These are phyloP conservation scores for Papilio machaon DNA, from an alignment of 1,140 invertebrate species.

Conservation along the genomic window DNA sequence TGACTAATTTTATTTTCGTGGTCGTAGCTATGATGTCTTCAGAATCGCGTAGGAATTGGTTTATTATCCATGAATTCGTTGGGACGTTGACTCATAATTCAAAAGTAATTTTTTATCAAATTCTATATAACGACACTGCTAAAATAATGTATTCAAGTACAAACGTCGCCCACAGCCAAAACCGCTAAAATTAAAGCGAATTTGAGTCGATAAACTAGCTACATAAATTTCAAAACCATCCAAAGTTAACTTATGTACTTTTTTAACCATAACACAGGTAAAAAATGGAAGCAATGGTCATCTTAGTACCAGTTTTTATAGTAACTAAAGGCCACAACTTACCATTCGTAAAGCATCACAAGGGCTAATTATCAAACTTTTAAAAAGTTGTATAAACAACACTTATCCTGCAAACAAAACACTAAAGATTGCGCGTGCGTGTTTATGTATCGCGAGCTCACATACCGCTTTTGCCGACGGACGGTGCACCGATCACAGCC, in stretches of 20 bases:
- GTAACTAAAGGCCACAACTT: neutral
- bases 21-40: conserved; percentile 16
- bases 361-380: neutral
- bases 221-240: neutral
- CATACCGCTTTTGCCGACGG: conserved; percentile 95
- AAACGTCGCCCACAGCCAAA: neutral
- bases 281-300: neutral
- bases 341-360: neutral
- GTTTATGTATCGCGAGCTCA: conserved; percentile 44
- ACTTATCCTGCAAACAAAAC: neutral
- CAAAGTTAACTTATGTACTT: neutral
- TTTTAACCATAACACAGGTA: neutral
- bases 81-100: conserved; percentile 16
- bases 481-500: conserved; percentile 91
- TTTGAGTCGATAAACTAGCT: neutral
- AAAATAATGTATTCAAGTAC: neutral
- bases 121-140: neutral
- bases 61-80: conserved; percentile 12
- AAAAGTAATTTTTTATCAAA: conserved; percentile 2
- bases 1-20: conserved; percentile 30
- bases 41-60: conserved; percentile 34
- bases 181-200: neutral
- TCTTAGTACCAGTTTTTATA: neutral
- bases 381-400: neutral
- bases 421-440: neutral